These are phyloP conservation scores for Isoperla grammatica DNA, from an alignment of 2,888 invertebrate species.

Conservation along the genomic window DNA sequence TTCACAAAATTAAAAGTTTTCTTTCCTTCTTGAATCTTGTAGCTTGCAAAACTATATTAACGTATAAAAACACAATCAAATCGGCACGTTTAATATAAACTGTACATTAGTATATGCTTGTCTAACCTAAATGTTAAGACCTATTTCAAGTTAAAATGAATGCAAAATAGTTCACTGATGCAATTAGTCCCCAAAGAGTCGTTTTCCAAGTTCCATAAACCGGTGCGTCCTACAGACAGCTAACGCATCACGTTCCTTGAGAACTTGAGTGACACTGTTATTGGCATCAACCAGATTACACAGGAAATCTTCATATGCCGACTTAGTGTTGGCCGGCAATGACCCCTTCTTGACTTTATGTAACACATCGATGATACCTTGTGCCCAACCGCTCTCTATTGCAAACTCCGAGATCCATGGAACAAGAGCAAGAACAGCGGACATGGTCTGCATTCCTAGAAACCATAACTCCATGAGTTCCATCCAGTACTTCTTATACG, in stretches of 20 bases:
- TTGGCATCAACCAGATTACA: constrained; percentile 80
- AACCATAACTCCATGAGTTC: constrained; percentile 91
- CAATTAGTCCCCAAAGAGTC: constrained; percentile 74
- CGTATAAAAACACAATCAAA: too few species aligned
- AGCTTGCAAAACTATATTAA: too few species aligned
- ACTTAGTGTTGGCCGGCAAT: constrained; percentile 76
- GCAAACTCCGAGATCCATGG: constrained; percentile 90
- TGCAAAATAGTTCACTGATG: background rate
- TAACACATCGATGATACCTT: constrained; percentile 76
- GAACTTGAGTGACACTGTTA: constrained; percentile 62
- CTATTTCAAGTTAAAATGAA: background rate
- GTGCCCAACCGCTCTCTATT: constrained; percentile 90
- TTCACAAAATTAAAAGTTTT: too few species aligned
- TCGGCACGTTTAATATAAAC: too few species aligned
- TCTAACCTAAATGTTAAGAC: too few species aligned
- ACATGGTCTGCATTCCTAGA: constrained; percentile 89
- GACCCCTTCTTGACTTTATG: constrained; percentile 78
- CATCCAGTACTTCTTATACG: constrained; percentile 83
- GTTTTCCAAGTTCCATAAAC: constrained; percentile 84
- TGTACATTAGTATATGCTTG: too few species aligned
- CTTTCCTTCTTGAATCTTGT: too few species aligned
- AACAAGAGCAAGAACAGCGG: constrained; percentile 69
- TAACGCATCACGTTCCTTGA: constrained; percentile 77
- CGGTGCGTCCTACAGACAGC: constrained; percentile 80
- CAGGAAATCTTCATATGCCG: constrained; percentile 85